phyloP scores from a whole-genome alignment of 2,888 invertebrate species.

The Oscheius sp. region DNA sequence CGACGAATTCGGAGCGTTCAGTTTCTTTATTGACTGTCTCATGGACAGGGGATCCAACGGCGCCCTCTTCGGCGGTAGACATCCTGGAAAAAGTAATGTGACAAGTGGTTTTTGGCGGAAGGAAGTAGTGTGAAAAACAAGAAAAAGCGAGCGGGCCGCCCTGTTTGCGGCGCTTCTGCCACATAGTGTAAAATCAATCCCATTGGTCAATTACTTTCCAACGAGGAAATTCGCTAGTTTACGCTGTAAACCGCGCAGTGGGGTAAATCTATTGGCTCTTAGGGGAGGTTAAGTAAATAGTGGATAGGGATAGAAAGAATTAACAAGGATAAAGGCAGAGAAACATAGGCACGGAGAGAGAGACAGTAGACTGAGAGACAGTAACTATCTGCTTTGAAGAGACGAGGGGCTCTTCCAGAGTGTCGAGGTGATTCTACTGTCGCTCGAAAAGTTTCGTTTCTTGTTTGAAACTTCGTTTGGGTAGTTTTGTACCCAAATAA shows the following conservation, averaged over 20 bases:
- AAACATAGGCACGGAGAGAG: no score
- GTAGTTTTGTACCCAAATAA: no score
- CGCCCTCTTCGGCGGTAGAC: background rate
- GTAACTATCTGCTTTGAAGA: no score
- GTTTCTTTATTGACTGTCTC: background rate
- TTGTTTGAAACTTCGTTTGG: no score
- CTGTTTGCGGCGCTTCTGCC: slow-evolving; percentile 12
- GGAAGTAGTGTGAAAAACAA: background rate
- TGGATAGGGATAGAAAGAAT: background rate
- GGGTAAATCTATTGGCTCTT: background rate
- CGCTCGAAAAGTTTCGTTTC: no score
- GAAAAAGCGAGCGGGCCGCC: slow-evolving; percentile 23
- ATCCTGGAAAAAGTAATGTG: background rate
- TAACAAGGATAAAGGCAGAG: background rate
- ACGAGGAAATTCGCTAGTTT: background rate
- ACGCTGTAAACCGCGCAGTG: slow-evolving; percentile 10
- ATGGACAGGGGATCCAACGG: background rate
- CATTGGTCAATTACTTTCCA: slow-evolving; percentile 18
- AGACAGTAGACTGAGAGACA: no score
- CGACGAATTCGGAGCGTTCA: slow-evolving; percentile 7
- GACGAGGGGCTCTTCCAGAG: no score
- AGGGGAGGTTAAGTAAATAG: background rate
- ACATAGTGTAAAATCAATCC: slow-evolving; percentile 19
- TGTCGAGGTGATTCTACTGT: no score
- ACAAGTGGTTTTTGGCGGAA: background rate